A percentile compares a stretch with the other conserved stretches of the same genome.
These are phyloP conservation scores for Vultur gryphus DNA, from an alignment of 2,797 vertebrate species.

Conservation along the genomic window DNA sequence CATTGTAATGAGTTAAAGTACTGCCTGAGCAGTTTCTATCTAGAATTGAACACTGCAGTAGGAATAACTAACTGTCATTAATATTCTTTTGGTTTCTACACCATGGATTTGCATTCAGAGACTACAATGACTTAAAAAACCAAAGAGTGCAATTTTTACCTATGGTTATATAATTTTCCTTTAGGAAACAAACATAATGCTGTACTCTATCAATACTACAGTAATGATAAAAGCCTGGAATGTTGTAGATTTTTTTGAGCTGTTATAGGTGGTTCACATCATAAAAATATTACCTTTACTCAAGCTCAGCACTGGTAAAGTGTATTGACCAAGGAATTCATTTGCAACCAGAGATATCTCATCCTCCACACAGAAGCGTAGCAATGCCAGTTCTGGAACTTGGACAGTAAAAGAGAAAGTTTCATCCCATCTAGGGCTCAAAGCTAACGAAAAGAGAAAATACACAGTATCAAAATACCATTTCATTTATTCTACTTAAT, in stretches of 20 bases:
- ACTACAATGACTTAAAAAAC: neutral
- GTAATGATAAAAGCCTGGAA: neutral
- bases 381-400: constrained; percentile 82
- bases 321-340: constrained; percentile 87
- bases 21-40: neutral
- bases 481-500: neutral
- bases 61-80: neutral
- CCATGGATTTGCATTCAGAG: neutral
- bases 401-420: constrained; percentile 79
- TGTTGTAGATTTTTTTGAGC: neutral
- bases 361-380: constrained; percentile 83
- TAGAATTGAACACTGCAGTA: neutral
- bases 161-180: neutral
- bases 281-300: constrained; percentile 80
- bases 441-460: constrained; percentile 69
- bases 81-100: neutral
- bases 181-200: neutral
- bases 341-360: constrained; percentile 73
- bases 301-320: constrained; percentile 82
- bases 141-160: neutral
- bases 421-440: constrained; percentile 82
- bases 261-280: neutral
- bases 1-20: neutral
- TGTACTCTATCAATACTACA: neutral
- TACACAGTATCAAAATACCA: neutral